These are phyloP conservation scores for Calephelis virginiensis DNA, from an alignment of 1,140 invertebrate genomes.

Conservation along the genomic window DNA sequence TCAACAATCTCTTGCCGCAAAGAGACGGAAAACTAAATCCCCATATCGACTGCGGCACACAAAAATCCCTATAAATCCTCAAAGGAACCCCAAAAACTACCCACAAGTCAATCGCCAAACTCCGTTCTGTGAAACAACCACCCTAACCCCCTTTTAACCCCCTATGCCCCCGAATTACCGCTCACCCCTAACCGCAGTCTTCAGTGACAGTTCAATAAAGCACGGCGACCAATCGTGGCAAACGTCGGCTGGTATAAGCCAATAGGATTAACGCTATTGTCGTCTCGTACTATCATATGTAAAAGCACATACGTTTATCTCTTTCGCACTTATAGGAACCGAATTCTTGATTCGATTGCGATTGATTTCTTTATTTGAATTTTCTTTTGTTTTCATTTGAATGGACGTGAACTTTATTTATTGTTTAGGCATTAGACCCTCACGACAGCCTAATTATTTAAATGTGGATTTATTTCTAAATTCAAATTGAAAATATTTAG, in stretches of 20 bases:
- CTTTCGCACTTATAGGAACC: conserved; percentile 48
- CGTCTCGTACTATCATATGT: conserved; percentile 38
- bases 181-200: conserved; percentile 70
- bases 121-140: conserved; percentile 58
- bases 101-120: conserved; percentile 76
- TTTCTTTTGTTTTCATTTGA: conserved; percentile 64
- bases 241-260: conserved; percentile 76
- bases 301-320: conserved; percentile 36
- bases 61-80: conserved; percentile 35
- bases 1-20: conserved; percentile 5
- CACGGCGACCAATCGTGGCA: conserved; percentile 73
- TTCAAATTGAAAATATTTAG: not conserved
- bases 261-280: conserved; percentile 72
- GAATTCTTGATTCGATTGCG: conserved; percentile 74
- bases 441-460: conserved; percentile 15
- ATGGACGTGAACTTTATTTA: conserved; percentile 36
- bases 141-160: conserved; percentile 42
- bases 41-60: conserved; percentile 12
- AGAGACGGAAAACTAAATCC: conserved; percentile 3
- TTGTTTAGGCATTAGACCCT: conserved; percentile 34
- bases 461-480: not conserved
- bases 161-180: conserved; percentile 69
- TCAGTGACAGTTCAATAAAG: conserved; percentile 78
- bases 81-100: conserved; percentile 71
- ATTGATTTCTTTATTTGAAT: conserved; percentile 74